phyloP scores from a whole-genome alignment of 2,797 vertebrate genomes.

The Gymnodraco acuticeps region DNA sequence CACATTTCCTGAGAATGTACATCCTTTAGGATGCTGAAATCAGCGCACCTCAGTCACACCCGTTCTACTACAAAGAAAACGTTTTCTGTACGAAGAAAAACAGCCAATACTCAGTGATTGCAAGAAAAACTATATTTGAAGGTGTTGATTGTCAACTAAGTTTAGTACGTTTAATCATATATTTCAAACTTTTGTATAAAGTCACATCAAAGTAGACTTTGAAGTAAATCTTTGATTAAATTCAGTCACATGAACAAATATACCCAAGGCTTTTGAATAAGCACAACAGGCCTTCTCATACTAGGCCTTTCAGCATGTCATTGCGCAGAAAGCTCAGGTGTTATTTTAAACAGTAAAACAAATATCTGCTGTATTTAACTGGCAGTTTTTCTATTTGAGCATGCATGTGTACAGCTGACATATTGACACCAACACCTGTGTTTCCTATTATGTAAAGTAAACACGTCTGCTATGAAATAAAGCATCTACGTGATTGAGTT shows the following conservation, averaged over 20 bases:
- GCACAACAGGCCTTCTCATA: neutral
- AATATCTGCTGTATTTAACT: too few species aligned
- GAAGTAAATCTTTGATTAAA: conserved; percentile 6
- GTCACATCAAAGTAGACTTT: conserved; percentile 9
- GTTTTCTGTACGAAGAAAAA: conserved; percentile 9
- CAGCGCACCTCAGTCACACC: conserved; percentile 25
- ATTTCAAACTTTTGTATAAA: neutral
- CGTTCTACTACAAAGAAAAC: conserved; percentile 4
- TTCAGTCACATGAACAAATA: neutral
- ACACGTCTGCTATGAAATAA: too few species aligned
- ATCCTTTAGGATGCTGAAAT: conserved; percentile 42
- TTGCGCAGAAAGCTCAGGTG: neutral
- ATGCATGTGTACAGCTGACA: too few species aligned
- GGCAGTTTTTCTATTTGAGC: too few species aligned
- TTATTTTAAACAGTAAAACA: neutral
- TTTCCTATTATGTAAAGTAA: too few species aligned
- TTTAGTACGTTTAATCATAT: neutral
- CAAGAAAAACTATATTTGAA: conserved; percentile 3
- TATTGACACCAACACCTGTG: too few species aligned
- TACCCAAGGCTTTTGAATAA: neutral
- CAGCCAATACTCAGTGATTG: neutral
- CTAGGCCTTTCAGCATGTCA: neutral
- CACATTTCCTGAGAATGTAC: conserved; percentile 13
- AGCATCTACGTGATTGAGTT: too few species aligned
- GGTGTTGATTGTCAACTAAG: neutral